phyloP scores from a whole-genome alignment of 2,888 invertebrate genomes.

The Pecten maximus region DNA sequence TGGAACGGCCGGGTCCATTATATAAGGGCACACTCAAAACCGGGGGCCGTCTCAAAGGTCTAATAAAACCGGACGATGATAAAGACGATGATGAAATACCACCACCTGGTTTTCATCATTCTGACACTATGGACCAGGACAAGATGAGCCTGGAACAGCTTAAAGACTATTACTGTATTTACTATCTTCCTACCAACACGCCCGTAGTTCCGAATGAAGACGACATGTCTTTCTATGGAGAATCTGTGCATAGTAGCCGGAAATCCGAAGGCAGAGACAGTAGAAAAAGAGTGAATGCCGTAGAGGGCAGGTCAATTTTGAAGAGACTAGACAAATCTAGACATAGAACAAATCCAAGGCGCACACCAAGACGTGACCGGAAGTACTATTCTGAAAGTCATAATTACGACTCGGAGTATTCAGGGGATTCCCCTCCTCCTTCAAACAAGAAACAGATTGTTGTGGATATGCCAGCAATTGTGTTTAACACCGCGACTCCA shows the following conservation, averaged over 20 bases:
- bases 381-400: constrained; percentile 37
- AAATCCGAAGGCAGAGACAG: constrained; percentile 31
- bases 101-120: constrained; percentile 60
- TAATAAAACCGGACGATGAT: constrained; percentile 58
- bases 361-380: not conserved
- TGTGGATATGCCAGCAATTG: constrained; percentile 74
- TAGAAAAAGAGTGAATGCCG: constrained; percentile 44
- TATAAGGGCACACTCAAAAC: constrained; percentile 60
- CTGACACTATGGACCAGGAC: constrained; percentile 62
- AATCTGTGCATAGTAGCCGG: not conserved
- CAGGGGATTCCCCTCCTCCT: constrained; percentile 44
- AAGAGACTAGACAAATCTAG: constrained; percentile 48
- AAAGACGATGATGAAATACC: constrained; percentile 55
- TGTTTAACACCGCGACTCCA: constrained; percentile 69
- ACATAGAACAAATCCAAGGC: constrained; percentile 42
- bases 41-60: constrained; percentile 51
- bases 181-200: constrained; percentile 65
- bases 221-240: constrained; percentile 31
- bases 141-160: constrained; percentile 64
- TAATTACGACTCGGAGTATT: constrained; percentile 41
- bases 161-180: constrained; percentile 70
- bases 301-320: constrained; percentile 44
- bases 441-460: constrained; percentile 61
- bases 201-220: constrained; percentile 55
- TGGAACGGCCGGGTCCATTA: constrained; percentile 56